Percentiles rank a stretch among this genome's conserved stretches.
Evolutionary conservation across 2,797 vertebrate species (phyloP).

Genomic region (Onychomys torridus): DNA sequence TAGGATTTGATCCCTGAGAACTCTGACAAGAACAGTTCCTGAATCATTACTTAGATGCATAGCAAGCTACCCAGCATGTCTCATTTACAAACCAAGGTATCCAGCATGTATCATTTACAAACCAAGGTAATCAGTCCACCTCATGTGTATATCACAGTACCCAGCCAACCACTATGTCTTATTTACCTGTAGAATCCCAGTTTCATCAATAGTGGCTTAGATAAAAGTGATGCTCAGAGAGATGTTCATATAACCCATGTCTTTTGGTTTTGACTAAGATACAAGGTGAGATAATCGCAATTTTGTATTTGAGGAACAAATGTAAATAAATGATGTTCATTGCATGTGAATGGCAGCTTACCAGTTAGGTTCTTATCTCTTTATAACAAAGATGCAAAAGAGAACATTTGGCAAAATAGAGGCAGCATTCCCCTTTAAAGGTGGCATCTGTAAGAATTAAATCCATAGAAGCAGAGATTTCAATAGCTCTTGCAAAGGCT

Average conservation of each 20-base stretch:
- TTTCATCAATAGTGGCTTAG: background rate
- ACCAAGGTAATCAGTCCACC: background rate
- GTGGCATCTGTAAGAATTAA: background rate
- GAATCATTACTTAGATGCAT: background rate
- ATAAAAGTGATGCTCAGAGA: conserved; percentile 21
- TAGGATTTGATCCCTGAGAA: background rate
- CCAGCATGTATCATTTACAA: background rate
- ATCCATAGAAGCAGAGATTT: background rate
- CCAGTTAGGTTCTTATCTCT: background rate
- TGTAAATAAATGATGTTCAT: background rate
- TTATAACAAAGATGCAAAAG: background rate
- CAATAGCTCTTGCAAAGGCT: background rate
- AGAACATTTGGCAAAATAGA: background rate
- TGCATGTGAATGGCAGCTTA: background rate
- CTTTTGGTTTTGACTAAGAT: background rate
- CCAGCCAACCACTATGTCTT: background rate
- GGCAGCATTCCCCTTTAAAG: background rate
- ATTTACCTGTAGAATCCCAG: background rate
- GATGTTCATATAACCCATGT: background rate
- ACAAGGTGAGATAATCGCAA: background rate
- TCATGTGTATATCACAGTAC: background rate
- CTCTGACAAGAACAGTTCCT: background rate
- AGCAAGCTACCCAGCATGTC: background rate
- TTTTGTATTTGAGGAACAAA: background rate
- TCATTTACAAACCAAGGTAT: background rate